A percentile compares a stretch with the other conserved stretches of the same genome.
Conservation (phyloP, 2,113 vertebrate species). For the Glareola pratincola region DNA sequence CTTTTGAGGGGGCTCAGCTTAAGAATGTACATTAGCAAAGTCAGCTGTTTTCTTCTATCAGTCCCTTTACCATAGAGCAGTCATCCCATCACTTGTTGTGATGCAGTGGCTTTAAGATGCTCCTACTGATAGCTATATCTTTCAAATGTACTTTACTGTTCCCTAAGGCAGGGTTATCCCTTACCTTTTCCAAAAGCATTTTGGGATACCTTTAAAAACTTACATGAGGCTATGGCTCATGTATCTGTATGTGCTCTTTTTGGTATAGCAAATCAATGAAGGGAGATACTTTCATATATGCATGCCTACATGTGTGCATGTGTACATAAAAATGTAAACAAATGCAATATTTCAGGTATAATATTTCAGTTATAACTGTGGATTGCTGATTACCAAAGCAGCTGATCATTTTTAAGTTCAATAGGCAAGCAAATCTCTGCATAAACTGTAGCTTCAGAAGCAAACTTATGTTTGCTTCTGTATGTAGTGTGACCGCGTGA, state of each 20-base stretch:
- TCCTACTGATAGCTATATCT: background rate
- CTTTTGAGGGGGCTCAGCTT: background rate
- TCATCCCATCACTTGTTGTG: background rate
- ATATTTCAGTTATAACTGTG: background rate
- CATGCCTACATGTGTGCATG: background rate
- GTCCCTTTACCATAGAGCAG: background rate
- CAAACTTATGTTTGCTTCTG: background rate
- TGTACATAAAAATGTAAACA: background rate
- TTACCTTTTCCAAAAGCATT: background rate
- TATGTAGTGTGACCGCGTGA: background rate
- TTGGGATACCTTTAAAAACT: background rate
- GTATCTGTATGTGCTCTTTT: background rate
- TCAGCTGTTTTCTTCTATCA: background rate
- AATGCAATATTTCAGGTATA: background rate
- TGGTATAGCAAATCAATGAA: background rate
- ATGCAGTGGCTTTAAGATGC: background rate
- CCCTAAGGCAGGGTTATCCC: background rate
- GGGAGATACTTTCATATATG: background rate
- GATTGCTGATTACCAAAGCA: background rate
- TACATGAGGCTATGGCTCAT: too few relatives aligned
- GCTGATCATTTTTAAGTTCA: background rate
- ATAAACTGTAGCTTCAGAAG: background rate
- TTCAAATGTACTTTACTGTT: background rate
- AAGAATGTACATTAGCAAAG: accelerated
- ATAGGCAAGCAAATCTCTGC: background rate